These are phyloP conservation scores for Vulpes lagopus DNA, from an alignment of 2,113 vertebrate genomes.

Conservation along the genomic window DNA sequence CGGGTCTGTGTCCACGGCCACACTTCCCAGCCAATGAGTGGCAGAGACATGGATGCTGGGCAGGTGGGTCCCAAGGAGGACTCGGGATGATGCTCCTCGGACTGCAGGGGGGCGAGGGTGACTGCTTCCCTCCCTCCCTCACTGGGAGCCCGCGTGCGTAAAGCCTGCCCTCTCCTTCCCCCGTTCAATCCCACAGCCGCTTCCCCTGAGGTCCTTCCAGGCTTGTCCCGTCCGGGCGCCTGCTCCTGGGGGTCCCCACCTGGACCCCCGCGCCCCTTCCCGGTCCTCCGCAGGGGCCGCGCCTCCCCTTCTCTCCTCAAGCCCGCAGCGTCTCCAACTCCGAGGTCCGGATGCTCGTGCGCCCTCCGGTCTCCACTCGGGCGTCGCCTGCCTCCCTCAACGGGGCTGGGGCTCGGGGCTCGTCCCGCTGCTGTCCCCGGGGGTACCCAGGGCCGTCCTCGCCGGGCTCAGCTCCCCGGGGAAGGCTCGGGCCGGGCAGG, in stretches of 20 bases:
- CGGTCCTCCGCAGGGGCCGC: neutral
- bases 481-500: neutral
- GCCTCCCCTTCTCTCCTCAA: neutral
- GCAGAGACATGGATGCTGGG: neutral
- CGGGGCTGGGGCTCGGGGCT: neutral
- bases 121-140: neutral
- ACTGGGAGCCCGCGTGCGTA: neutral
- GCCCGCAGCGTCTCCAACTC: neutral
- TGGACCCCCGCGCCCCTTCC: rapidly evolving
- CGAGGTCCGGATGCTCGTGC: rapidly evolving
- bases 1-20: neutral
- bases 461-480: neutral
- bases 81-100: neutral
- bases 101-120: neutral
- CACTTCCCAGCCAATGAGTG: neutral
- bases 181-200: neutral
- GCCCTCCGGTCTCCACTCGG: neutral
- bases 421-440: neutral
- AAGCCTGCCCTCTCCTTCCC: neutral
- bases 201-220: neutral
- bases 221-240: neutral
- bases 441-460: neutral
- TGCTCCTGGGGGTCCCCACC: neutral
- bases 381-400: neutral
- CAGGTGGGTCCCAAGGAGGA: neutral